Evolutionary conservation across 2,888 invertebrate genomes (phyloP).

Genomic region (Troglohyphantes excavatus): DNA sequence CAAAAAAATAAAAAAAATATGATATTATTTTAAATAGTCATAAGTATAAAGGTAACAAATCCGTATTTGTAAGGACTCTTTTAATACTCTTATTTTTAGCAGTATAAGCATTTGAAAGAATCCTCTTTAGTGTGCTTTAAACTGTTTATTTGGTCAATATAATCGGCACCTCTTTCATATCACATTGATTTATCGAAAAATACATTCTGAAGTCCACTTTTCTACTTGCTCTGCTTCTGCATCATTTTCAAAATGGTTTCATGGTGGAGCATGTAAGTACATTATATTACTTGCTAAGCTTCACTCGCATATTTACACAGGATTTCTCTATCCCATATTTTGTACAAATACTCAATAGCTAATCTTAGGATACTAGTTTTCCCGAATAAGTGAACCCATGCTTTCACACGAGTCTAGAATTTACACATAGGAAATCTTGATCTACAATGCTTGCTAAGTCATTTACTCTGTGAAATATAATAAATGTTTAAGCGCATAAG

Average conservation of each 20-base stretch:
- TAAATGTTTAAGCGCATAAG: constrained; percentile 73
- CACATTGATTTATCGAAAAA: constrained; percentile 77
- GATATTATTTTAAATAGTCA: no score
- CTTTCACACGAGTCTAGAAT: constrained; percentile 48
- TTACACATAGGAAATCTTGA: constrained; percentile 50
- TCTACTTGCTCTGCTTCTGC: constrained; percentile 34
- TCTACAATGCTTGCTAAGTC: constrained; percentile 67
- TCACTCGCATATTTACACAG: constrained; percentile 68
- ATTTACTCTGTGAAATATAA: constrained; percentile 65
- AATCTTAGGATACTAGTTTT: constrained; percentile 56
- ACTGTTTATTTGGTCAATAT: constrained; percentile 67
- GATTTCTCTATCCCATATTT: constrained; percentile 56
- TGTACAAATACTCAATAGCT: constrained; percentile 65
- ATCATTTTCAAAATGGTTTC: constrained; percentile 44
- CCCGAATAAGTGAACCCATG: constrained; percentile 50
- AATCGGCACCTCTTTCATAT: constrained; percentile 70
- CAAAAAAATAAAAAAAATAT: no score
- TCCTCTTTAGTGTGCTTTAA: constrained; percentile 24
- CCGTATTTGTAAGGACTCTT: not conserved
- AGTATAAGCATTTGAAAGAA: constrained; percentile 21
- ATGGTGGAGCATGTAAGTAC: constrained; percentile 51
- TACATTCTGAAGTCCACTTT: constrained; percentile 65
- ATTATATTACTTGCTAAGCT: constrained; percentile 69
- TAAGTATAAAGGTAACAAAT: constrained; percentile 3
- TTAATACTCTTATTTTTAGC: not conserved